Conservation (phyloP, 2,797 vertebrate genomes). For the Acrossocheilus wenchowensis region DNA sequence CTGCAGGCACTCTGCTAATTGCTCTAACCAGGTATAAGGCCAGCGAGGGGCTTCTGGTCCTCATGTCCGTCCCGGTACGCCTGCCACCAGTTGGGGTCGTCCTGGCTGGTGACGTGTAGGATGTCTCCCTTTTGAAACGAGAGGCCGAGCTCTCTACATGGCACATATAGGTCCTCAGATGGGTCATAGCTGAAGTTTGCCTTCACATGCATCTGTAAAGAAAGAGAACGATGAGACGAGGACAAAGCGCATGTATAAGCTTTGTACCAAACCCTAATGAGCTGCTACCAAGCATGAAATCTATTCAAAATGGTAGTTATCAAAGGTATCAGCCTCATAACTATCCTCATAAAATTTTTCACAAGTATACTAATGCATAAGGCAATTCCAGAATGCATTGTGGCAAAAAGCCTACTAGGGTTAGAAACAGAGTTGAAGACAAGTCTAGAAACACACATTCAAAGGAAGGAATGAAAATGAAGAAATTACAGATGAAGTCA, state of each 20-base stretch:
- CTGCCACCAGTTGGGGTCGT: slow-evolving; percentile 98
- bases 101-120: slow-evolving; percentile 96
- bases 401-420: not conserved
- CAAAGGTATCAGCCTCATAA: not conserved
- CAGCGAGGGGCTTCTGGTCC: slow-evolving; percentile 93
- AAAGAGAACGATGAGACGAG: not conserved
- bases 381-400: not conserved
- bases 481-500: slow-evolving; percentile 65
- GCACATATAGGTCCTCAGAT: slow-evolving; percentile 93
- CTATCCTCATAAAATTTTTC: not conserved
- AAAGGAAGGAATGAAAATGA: not conserved
- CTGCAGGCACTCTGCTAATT: slow-evolving; percentile 26
- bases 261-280: not conserved
- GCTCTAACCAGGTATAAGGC: slow-evolving; percentile 86
- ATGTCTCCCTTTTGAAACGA: slow-evolving; percentile 97
- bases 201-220: slow-evolving; percentile 90
- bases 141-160: slow-evolving; percentile 92
- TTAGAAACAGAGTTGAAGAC: not conserved
- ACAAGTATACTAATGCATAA: not conserved
- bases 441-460: not conserved
- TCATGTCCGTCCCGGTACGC: slow-evolving; percentile 96
- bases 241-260: not conserved
- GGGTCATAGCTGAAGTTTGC: slow-evolving; percentile 97
- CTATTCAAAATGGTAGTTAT: not conserved
- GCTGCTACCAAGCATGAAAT: not conserved